Base-by-base conservation (phyloP, 2,888 invertebrate genomes). In the Aporophyla nigra region DNA sequence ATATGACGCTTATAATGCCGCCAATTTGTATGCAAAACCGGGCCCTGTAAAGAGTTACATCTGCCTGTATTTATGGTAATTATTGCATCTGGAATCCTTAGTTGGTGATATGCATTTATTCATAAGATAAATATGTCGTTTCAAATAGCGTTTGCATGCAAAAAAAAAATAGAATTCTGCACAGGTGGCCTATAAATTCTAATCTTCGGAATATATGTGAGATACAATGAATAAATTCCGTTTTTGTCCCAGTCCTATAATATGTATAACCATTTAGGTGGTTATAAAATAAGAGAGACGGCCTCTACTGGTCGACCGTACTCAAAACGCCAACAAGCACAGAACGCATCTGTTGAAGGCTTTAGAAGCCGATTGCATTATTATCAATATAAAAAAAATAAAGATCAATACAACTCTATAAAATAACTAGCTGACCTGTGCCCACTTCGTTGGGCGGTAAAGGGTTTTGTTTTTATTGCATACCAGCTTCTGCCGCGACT, bases 21-120 rank as follows among this genome's bases (percentile, higher is more conserved):
- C 88, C 92, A 93, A 93, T 94, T 93, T 94, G 92, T 91, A 94
- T 93, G 94, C 92, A 91, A 93, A 93, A 89, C 87, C 78, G 70
- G 74, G 82, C 73, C 80, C 83, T 84, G 81, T 84, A 88, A 90
- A 89, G 87, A 87, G 86, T 87, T 86, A 79, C 92, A 90, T 91
- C 90, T 91, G 91, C 89, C 83, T 75, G 82, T 87, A 73, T 88
- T 87, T 89, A 90, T 87, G 84, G 87, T 82, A 88, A 91, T 93
- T 90, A 91, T 91, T 86, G 83, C 86, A 86, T 78, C 74, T 85
- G 78, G 58, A 67, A 53, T 46, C 87, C 87, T 73, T 79, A 78
- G 54, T 69, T 75, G 78, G 79, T 33, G 27, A 61, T 53, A 71
- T 78, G 71, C 76, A 78, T 83, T 85, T 86, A 86, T 91, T 81